Evolutionary conservation across 2,888 invertebrate genomes (phyloP).

Genomic region (Mythimna vitellina): DNA sequence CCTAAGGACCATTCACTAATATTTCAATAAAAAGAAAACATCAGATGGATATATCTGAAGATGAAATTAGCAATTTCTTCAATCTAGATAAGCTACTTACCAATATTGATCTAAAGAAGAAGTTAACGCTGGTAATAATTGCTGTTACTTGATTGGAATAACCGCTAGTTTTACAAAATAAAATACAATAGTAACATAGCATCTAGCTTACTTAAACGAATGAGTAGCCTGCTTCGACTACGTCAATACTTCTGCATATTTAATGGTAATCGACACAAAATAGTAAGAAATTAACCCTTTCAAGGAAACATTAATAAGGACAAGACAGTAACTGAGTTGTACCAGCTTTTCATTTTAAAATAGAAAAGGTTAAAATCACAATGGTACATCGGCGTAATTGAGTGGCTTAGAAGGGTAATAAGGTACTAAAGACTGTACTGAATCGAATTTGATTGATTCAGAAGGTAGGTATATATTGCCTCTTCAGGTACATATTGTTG

Average conservation of each 20-base stretch:
- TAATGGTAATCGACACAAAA: slow-evolving; percentile 6
- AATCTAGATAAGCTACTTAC: not conserved
- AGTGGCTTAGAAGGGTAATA: not conserved
- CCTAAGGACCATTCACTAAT: slow-evolving; percentile 9
- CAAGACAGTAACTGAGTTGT: not conserved
- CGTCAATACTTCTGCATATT: slow-evolving; percentile 41
- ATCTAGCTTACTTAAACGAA: slow-evolving; percentile 3
- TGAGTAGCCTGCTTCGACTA: not conserved
- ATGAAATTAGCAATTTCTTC: not conserved
- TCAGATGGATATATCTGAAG: not conserved
- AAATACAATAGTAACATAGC: not conserved
- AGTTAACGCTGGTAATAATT: not conserved
- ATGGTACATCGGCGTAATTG: no score
- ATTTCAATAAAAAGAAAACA: not conserved
- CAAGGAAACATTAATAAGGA: not conserved
- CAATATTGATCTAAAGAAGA: not conserved
- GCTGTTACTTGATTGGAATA: not conserved
- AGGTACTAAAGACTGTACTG: no score
- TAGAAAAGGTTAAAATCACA: not conserved
- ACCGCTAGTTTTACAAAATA: not conserved
- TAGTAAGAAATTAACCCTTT: not conserved
- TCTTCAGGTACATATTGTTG: no score
- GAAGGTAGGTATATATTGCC: no score
- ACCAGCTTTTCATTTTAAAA: not conserved
- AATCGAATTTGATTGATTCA: no score